Percentiles rank a stretch among this genome's conserved stretches.
phyloP scores from a whole-genome alignment of 2,888 invertebrate genomes.

The Ptychoptera albimana region DNA sequence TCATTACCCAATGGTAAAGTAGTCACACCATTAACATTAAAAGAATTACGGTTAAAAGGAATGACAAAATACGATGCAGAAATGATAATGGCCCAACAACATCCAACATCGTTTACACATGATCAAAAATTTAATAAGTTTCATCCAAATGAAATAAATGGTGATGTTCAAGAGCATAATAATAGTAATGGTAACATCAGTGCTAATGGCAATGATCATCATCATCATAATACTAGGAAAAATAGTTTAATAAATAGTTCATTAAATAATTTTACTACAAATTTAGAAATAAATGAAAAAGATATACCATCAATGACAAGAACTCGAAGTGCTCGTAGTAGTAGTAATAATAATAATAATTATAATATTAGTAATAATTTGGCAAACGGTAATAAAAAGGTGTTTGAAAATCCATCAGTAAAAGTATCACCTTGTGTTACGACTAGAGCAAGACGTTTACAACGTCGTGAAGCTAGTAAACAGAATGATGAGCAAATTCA shows the following conservation, averaged over 20 bases:
- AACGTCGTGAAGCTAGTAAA: constrained; percentile 25
- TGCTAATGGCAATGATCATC: constrained; percentile 4
- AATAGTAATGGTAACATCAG: neutral
- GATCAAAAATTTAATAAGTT: constrained; percentile 3
- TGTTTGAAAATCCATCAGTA: too few species aligned
- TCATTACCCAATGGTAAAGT: constrained; percentile 31
- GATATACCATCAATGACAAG: constrained; percentile 16
- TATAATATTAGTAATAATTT: neutral
- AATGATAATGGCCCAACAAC: constrained; percentile 55
- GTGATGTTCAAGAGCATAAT: neutral
- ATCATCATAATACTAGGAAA: constrained; percentile 4
- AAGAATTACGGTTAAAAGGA: constrained; percentile 69
- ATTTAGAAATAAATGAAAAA: neutral
- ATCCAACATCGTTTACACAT: constrained; percentile 4
- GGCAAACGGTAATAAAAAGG: constrained; percentile 1
- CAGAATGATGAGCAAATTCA: constrained; percentile 16
- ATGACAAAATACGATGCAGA: constrained; percentile 81
- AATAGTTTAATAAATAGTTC: constrained; percentile 3
- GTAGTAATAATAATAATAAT: constrained; percentile 1
- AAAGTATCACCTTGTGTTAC: constrained; percentile 19
- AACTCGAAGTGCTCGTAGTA: constrained; percentile 2
- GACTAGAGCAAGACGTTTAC: constrained; percentile 26
- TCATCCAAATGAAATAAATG: neutral
- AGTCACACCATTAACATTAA: constrained; percentile 62
- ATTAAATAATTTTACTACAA: neutral